Evolutionary conservation across 2,888 invertebrate species (phyloP).

Genomic region (Amiota minor): DNA sequence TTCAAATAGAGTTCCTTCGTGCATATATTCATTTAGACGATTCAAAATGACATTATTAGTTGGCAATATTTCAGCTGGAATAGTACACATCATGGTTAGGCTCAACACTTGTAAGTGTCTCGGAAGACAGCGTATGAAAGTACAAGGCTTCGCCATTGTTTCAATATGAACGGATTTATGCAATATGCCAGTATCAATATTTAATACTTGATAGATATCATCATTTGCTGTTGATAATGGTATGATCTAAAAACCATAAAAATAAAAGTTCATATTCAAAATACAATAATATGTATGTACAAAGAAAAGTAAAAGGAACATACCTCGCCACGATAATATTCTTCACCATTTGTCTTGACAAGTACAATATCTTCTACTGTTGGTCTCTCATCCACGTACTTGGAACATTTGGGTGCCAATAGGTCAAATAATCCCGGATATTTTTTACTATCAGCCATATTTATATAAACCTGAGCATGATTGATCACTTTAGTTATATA

Average conservation of each 20-base stretch:
- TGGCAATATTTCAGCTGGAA: conserved; percentile 43
- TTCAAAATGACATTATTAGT: conserved; percentile 35
- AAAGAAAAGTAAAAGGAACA: not conserved
- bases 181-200: no score
- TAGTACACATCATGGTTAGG: conserved; percentile 38
- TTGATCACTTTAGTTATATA: conserved; percentile 44
- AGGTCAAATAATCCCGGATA: conserved; percentile 44
- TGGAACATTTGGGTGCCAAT: conserved; percentile 40
- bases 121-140: conserved; percentile 48
- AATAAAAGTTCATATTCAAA: no score
- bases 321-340: conserved; percentile 47
- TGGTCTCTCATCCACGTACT: conserved; percentile 29
- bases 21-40: conserved; percentile 24
- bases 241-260: no score
- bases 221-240: no score
- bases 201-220: no score
- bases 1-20: conserved; percentile 8
- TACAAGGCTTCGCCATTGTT: no score
- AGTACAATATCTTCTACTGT: conserved; percentile 44
- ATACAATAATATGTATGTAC: no score
- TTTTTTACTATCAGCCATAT: conserved; percentile 35
- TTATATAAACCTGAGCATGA: conserved; percentile 44
- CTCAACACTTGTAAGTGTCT: conserved; percentile 37
- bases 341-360: conserved; percentile 34
- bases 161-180: no score